phyloP scores from a whole-genome alignment of 2,888 invertebrate species.

The Autographa pulchrina region DNA sequence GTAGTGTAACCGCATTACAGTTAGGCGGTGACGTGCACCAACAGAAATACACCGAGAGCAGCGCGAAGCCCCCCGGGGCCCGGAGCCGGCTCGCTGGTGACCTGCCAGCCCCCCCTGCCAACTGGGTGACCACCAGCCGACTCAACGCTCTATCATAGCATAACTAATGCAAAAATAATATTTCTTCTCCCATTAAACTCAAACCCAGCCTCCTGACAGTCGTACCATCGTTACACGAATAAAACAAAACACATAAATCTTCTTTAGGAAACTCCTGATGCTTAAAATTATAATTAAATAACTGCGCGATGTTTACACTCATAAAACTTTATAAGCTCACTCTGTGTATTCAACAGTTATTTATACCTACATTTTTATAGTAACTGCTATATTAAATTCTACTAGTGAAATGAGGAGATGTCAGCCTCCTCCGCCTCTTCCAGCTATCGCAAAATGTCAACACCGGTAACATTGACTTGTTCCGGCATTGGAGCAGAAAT shows the following conservation, averaged over 20 bases:
- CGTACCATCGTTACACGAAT: conserved; percentile 15
- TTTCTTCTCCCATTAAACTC: background rate
- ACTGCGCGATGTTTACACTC: conserved; percentile 42
- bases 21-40: conserved; percentile 72
- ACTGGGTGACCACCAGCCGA: conserved; percentile 73
- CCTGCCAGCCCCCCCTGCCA: conserved; percentile 79
- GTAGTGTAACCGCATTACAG: conserved; percentile 61
- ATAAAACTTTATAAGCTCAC: conserved; percentile 48
- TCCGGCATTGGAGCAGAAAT: conserved; percentile 16
- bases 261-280: conserved; percentile 44
- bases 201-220: conserved; percentile 6
- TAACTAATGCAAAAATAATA: conserved; percentile 25
- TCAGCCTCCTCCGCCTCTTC: conserved; percentile 32
- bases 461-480: conserved; percentile 15
- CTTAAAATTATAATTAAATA: conserved; percentile 46
- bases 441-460: conserved; percentile 37
- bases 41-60: conserved; percentile 75
- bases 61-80: conserved; percentile 61
- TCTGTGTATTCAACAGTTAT: conserved; percentile 40
- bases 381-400: conserved; percentile 23
- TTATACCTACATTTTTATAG: conserved; percentile 28
- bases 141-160: conserved; percentile 52
- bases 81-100: conserved; percentile 69
- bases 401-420: conserved; percentile 22
- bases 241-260: conserved; percentile 48